Evolutionary conservation across 2,888 invertebrate genomes (phyloP).

Genomic region (Parnassius mnemosyne): DNA sequence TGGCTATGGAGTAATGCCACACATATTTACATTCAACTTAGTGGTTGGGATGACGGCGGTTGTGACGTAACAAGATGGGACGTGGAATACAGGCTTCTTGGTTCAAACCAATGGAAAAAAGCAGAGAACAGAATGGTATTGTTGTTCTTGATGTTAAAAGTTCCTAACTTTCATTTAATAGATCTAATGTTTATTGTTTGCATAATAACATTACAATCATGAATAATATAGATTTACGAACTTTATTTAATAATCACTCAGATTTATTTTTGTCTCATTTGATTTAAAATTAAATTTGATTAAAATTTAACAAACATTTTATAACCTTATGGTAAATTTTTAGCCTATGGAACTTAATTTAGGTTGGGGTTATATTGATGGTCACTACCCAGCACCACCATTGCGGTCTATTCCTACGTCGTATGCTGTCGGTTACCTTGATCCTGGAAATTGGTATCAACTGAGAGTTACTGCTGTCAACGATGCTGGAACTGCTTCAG

Average conservation of each 20-base stretch:
- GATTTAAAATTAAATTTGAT: too few relatives aligned
- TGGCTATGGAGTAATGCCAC: slow-evolving; percentile 90
- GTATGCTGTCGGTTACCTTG: slow-evolving; percentile 76
- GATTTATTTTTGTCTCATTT: too few relatives aligned
- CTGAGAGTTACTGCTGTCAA: slow-evolving; percentile 82
- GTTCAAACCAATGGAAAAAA: slow-evolving; percentile 68
- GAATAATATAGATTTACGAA: too few relatives aligned
- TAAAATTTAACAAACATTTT: background rate
- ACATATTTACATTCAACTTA: slow-evolving; percentile 88
- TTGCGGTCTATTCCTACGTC: slow-evolving; percentile 62
- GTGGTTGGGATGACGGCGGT: slow-evolving; percentile 92
- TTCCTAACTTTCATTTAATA: too few relatives aligned
- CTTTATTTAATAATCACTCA: too few relatives aligned
- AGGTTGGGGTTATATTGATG: slow-evolving; percentile 68
- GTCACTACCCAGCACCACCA: slow-evolving; percentile 61
- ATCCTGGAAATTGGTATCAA: slow-evolving; percentile 82
- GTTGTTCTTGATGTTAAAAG: background rate
- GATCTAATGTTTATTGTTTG: too few relatives aligned
- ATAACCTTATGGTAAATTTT: background rate
- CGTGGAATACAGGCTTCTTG: slow-evolving; percentile 84
- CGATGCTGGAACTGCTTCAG: slow-evolving; percentile 82
- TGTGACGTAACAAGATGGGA: slow-evolving; percentile 91
- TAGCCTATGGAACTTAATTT: slow-evolving; percentile 60
- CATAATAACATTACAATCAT: too few relatives aligned
- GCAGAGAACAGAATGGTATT: slow-evolving; percentile 68